Conservation (phyloP, 2,888 invertebrate genomes). For the Aleiodes testaceus region DNA sequence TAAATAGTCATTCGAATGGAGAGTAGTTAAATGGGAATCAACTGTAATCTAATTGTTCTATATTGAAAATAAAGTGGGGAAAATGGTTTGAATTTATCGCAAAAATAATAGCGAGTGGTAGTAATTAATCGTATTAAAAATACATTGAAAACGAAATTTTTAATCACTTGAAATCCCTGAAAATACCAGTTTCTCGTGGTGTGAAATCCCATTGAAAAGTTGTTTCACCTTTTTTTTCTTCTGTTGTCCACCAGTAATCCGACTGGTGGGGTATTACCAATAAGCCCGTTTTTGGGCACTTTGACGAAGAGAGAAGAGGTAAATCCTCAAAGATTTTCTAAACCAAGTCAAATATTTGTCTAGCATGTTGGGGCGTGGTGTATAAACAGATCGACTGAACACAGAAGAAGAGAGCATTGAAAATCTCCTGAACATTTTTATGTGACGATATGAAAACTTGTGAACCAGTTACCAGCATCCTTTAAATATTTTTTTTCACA, state of each 20-base stretch:
- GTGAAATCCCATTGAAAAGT: slow-evolving; percentile 13
- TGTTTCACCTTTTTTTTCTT: slow-evolving; percentile 41
- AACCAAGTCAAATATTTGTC: slow-evolving; percentile 69
- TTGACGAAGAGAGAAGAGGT: slow-evolving; percentile 41
- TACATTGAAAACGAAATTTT: neutral
- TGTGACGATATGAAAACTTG: slow-evolving; percentile 39
- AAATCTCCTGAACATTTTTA: slow-evolving; percentile 25
- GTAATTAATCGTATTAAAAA: neutral
- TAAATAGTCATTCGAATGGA: too few relatives aligned
- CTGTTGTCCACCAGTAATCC: slow-evolving; percentile 63
- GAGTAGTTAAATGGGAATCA: too few relatives aligned
- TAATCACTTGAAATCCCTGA: neutral
- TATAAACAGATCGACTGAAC: slow-evolving; percentile 68
- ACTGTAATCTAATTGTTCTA: too few relatives aligned
- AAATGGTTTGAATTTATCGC: too few relatives aligned
- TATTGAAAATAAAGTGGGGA: too few relatives aligned
- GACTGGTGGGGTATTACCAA: slow-evolving; percentile 63
- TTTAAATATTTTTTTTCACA: slow-evolving; percentile 42
- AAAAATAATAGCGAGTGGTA: too few relatives aligned
- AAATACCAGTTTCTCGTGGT: slow-evolving; percentile 9
- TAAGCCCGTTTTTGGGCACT: slow-evolving; percentile 45
- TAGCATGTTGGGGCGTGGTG: slow-evolving; percentile 67
- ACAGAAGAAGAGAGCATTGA: slow-evolving; percentile 10
- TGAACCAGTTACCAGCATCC: slow-evolving; percentile 27
- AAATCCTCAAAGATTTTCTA: slow-evolving; percentile 57